A percentile compares a stretch with the other conserved stretches of the same genome.
These are phyloP conservation scores for Xanthorhoe designata DNA, from an alignment of 2,888 invertebrate genomes.

Conservation along the genomic window DNA sequence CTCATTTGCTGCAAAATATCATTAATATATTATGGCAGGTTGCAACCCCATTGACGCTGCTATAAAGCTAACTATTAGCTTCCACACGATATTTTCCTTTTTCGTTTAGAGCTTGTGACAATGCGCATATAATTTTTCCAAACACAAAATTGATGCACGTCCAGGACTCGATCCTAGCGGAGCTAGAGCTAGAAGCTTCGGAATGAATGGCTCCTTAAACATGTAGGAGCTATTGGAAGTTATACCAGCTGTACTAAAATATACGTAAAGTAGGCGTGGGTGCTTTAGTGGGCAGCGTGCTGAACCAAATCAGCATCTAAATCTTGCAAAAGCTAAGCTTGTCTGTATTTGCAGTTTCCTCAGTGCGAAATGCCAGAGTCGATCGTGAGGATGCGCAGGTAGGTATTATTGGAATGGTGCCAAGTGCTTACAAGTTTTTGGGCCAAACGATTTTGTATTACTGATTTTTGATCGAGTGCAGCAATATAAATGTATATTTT, in stretches of 20 bases:
- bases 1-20: no score
- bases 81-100: no score
- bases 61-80: no score
- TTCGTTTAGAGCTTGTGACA: no score
- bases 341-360: slow-evolving; percentile 28
- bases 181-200: no score
- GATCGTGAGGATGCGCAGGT: slow-evolving; percentile 26
- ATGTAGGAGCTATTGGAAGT: no score
- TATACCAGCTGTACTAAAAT: not conserved
- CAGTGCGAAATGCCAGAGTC: slow-evolving; percentile 27
- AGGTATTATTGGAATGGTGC: slow-evolving; percentile 28
- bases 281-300: slow-evolving; percentile 7
- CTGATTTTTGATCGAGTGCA: not conserved
- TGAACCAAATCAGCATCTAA: slow-evolving; percentile 13
- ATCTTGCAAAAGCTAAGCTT: slow-evolving; percentile 21
- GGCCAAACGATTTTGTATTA: not conserved
- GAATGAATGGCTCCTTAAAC: no score
- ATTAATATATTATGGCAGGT: no score
- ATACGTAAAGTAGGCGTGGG: not conserved
- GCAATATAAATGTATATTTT: not conserved
- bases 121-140: no score
- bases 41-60: no score
- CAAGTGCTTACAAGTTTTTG: slow-evolving; percentile 20
- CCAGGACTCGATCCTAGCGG: no score
- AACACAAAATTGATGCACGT: no score